phyloP scores from a whole-genome alignment of 1,140 invertebrate species.

The Drosophila arizonae region DNA sequence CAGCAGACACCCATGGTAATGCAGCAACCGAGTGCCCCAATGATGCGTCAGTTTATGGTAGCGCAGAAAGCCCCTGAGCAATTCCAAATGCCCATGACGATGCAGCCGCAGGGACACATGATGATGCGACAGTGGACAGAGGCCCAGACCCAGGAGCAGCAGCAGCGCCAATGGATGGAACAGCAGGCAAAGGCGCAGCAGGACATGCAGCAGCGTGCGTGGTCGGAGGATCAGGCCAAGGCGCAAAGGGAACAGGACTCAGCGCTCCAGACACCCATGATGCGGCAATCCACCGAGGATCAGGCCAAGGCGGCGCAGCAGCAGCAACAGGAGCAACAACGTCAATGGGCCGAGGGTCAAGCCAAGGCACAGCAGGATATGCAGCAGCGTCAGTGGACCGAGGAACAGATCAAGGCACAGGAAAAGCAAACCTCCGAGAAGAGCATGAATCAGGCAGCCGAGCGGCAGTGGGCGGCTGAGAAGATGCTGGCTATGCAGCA shows the following conservation, averaged over 20 bases:
- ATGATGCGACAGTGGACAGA: background rate
- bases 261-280: slow-evolving; percentile 8
- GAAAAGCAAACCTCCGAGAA: slow-evolving; percentile 17
- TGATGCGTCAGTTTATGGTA: background rate
- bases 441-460: slow-evolving; percentile 2
- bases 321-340: slow-evolving; percentile 2
- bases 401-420: slow-evolving; percentile 16
- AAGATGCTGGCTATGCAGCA: slow-evolving; percentile 24
- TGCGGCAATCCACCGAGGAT: slow-evolving; percentile 14
- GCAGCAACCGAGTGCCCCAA: no score
- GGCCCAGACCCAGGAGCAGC: background rate
- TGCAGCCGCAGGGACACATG: slow-evolving; percentile 19
- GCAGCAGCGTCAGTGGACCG: slow-evolving; percentile 6
- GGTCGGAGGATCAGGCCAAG: slow-evolving; percentile 1
- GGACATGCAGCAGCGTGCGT: background rate
- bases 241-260: background rate
- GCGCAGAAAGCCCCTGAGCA: no score
- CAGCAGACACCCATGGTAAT: background rate
- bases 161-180: slow-evolving; percentile 19
- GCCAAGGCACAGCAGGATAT: background rate
- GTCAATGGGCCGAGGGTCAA: background rate
- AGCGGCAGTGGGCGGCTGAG: slow-evolving; percentile 31
- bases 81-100: no score
- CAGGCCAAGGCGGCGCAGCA: slow-evolving; percentile 1
- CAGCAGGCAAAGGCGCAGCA: slow-evolving; percentile 7